Evolutionary conservation across 2,888 invertebrate species (phyloP).

Genomic region (Strigamia maritima): DNA sequence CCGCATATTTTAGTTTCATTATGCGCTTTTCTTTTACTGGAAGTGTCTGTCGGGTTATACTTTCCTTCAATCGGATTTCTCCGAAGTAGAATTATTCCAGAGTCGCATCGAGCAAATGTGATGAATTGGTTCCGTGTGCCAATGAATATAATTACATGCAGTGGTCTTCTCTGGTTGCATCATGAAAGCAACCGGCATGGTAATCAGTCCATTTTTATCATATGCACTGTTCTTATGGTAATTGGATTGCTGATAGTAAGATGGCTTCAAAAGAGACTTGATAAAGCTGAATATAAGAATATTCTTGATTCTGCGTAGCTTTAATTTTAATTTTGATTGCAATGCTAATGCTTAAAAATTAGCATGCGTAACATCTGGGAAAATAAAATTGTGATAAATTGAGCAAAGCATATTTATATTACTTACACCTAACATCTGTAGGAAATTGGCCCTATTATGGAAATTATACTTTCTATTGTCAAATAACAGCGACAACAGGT

Average conservation of each 20-base stretch:
- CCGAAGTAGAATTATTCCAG: slow-evolving; percentile 58
- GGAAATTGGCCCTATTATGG: too few relatives aligned
- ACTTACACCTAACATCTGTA: too few relatives aligned
- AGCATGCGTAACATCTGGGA: too few relatives aligned
- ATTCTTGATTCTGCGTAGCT: background rate
- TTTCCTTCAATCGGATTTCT: slow-evolving; percentile 59
- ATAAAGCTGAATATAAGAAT: background rate
- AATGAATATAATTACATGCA: slow-evolving; percentile 59
- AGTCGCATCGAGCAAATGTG: slow-evolving; percentile 57
- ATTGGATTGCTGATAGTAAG: slow-evolving; percentile 39
- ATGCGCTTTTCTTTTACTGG: slow-evolving; percentile 57
- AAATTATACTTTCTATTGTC: too few relatives aligned
- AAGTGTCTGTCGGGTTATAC: slow-evolving; percentile 60
- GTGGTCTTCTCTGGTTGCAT: slow-evolving; percentile 55
- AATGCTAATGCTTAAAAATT: too few relatives aligned
- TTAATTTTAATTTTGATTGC: background rate
- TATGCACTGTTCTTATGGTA: slow-evolving; percentile 43
- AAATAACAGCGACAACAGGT: too few relatives aligned
- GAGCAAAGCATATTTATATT: too few relatives aligned
- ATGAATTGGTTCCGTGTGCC: slow-evolving; percentile 62
- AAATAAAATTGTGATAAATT: too few relatives aligned
- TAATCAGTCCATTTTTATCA: slow-evolving; percentile 46
- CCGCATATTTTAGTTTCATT: slow-evolving; percentile 51
- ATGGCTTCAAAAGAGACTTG: background rate
- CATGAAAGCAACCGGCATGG: slow-evolving; percentile 50